A percentile compares a stretch with the other conserved stretches of the same genome.
Evolutionary conservation across 2,888 invertebrate species (phyloP).

Genomic region (Stenoptilia bipunctidactyla): DNA sequence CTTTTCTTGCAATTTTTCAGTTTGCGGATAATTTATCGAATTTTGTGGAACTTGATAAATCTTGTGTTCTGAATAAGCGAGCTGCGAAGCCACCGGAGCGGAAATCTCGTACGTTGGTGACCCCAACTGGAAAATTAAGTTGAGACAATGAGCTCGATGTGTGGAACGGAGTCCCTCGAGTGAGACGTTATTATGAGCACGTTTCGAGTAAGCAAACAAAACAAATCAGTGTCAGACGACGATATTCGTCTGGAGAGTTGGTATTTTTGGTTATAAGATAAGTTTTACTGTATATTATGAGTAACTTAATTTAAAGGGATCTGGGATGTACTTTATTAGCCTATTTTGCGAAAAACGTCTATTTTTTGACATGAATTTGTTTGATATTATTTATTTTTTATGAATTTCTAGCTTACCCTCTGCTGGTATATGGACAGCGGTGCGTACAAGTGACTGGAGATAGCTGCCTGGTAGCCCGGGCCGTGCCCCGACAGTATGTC

Average conservation of each 20-base stretch:
- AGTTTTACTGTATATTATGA: too few species aligned
- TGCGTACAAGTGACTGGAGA: constrained; percentile 45
- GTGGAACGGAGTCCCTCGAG: background rate
- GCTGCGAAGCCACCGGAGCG: constrained; percentile 39
- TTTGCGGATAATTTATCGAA: background rate
- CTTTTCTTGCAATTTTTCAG: background rate
- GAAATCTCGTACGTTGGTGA: constrained; percentile 45
- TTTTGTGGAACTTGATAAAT: constrained; percentile 24
- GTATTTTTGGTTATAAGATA: too few species aligned
- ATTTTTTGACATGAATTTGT: too few species aligned
- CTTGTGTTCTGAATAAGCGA: constrained; percentile 43
- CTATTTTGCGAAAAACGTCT: too few species aligned
- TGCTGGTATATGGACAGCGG: constrained; percentile 45
- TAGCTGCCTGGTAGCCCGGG: constrained; percentile 36
- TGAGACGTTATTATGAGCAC: background rate
- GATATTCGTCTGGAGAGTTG: too few species aligned
- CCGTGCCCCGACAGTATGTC: constrained; percentile 48
- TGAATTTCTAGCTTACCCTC: too few species aligned
- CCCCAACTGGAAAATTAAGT: background rate
- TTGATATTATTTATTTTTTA: too few species aligned
- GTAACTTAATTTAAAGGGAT: too few species aligned
- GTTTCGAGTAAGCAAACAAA: background rate
- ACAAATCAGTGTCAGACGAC: background rate
- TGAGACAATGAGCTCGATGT: background rate
- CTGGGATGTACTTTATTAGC: too few species aligned